Evolutionary conservation across 2,113 vertebrate genomes (phyloP).

Genomic region (Python bivittatus): DNA sequence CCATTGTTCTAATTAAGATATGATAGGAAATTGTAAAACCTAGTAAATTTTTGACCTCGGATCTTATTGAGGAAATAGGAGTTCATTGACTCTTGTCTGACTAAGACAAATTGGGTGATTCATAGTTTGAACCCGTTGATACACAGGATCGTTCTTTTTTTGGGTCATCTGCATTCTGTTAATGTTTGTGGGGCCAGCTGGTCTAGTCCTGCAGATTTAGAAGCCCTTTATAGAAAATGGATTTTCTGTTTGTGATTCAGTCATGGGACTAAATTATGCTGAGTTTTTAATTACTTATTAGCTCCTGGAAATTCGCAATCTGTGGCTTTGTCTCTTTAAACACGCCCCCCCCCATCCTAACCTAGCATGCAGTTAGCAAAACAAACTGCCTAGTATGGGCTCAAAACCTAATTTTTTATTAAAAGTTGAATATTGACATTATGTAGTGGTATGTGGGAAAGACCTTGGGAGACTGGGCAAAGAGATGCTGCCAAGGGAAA

Average conservation of each 20-base stretch:
- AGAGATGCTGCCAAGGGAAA: too few relatives aligned
- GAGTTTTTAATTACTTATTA: not conserved
- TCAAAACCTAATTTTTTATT: not conserved
- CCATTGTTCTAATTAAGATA: conserved; percentile 18
- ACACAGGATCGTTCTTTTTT: not conserved
- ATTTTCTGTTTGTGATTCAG: conserved; percentile 32
- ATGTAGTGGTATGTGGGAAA: too few relatives aligned
- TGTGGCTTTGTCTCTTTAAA: conserved; percentile 15
- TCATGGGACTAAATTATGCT: not conserved
- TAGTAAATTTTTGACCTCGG: not conserved
- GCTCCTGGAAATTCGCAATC: not conserved
- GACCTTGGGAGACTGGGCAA: too few relatives aligned
- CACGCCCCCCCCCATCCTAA: conserved; percentile 6
- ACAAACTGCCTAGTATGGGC: not conserved
- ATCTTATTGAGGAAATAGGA: not conserved
- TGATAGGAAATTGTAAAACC: not conserved
- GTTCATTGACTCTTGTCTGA: not conserved
- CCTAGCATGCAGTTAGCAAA: not conserved
- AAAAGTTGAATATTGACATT: not conserved
- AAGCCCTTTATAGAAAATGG: conserved; percentile 16
- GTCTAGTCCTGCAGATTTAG: conserved; percentile 3
- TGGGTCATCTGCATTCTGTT: conserved; percentile 1
- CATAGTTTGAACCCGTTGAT: conserved; percentile 8
- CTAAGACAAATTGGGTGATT: not conserved
- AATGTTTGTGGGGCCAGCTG: not conserved